Conservation (phyloP, 1,140 invertebrate genomes). For the Agraylea sexmaculata region DNA sequence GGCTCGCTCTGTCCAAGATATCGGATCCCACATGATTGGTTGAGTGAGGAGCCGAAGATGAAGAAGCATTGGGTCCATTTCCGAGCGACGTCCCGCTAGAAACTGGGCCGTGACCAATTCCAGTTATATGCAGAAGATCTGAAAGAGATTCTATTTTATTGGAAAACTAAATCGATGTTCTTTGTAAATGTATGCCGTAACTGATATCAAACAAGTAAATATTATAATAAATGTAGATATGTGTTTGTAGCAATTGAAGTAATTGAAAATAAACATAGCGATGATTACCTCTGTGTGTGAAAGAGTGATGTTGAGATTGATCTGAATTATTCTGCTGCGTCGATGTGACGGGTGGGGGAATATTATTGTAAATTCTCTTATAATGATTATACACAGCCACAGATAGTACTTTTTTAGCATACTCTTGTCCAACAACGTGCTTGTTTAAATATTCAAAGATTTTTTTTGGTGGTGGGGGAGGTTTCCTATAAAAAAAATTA, state of each 20-base stretch:
- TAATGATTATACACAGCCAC: slow-evolving; percentile 99
- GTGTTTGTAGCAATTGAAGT: slow-evolving; percentile 3
- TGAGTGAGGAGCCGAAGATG: slow-evolving; percentile 21
- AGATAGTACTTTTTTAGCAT: slow-evolving; percentile 96
- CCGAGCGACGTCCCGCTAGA: slow-evolving; percentile 35
- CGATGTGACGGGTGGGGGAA: slow-evolving; percentile 47
- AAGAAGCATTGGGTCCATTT: slow-evolving; percentile 23
- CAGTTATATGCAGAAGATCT: slow-evolving; percentile 78
- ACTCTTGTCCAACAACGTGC: slow-evolving; percentile 95
- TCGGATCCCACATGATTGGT: slow-evolving; percentile 53
- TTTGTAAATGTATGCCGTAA: slow-evolving; percentile 6
- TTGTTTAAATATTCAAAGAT: slow-evolving; percentile 93
- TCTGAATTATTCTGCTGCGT: slow-evolving; percentile 35
- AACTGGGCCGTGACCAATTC: slow-evolving; percentile 52
- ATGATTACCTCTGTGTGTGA: slow-evolving; percentile 59
- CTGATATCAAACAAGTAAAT: slow-evolving; percentile 6
- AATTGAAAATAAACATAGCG: slow-evolving; percentile 31
- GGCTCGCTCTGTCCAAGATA: slow-evolving; percentile 71
- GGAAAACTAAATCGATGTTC: not conserved
- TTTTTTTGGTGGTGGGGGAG: slow-evolving; percentile 89
- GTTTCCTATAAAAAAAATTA: slow-evolving; percentile 47
- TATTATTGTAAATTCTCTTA: slow-evolving; percentile 92
- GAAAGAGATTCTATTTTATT: slow-evolving; percentile 22
- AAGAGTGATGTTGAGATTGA: slow-evolving; percentile 54
- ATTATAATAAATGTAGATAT: slow-evolving; percentile 1